A percentile compares a stretch with the other conserved stretches of the same genome.
These are phyloP conservation scores for Drosophila lacicola DNA, from an alignment of 2,888 invertebrate genomes.

Conservation along the genomic window DNA sequence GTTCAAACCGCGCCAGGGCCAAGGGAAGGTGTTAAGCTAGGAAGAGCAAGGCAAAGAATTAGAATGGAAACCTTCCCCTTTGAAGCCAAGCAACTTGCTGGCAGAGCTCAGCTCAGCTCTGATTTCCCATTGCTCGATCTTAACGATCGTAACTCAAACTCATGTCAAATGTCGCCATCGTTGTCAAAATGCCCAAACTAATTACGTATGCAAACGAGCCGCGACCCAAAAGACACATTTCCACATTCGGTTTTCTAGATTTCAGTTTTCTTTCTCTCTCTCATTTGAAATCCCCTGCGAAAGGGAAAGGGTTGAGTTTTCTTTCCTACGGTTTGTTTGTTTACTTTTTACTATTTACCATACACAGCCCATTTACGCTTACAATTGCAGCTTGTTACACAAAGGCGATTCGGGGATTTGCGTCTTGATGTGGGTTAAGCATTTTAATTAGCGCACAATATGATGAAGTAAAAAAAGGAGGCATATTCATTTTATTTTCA, in stretches of 20 bases:
- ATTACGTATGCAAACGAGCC: conserved; percentile 79
- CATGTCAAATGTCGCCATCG: conserved; percentile 79
- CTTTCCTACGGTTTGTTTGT: conserved; percentile 39
- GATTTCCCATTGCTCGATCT: conserved; percentile 27
- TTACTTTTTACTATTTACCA: conserved; percentile 51
- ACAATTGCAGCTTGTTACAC: conserved; percentile 13
- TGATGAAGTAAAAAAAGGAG: conserved; percentile 11
- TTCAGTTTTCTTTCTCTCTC: neutral
- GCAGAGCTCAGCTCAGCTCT: neutral
- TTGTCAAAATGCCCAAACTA: conserved; percentile 73
- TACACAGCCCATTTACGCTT: conserved; percentile 40
- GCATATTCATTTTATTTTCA: neutral
- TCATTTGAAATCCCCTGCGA: conserved; percentile 8
- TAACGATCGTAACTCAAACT: conserved; percentile 72
- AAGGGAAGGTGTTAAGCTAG: conserved; percentile 55
- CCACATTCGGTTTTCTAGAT: conserved; percentile 19
- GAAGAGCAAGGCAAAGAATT: conserved; percentile 4
- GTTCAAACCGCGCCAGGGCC: conserved; percentile 68
- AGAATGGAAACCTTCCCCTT: conserved; percentile 9
- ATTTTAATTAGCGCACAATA: conserved; percentile 76
- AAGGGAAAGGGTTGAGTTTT: conserved; percentile 43
- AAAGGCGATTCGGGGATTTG: conserved; percentile 52
- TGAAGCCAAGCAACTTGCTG: no score
- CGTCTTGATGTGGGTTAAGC: conserved; percentile 76
- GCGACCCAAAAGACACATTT: conserved; percentile 24